phyloP scores from a whole-genome alignment of 2,888 invertebrate genomes.

The Cryptocephalus primarius region DNA sequence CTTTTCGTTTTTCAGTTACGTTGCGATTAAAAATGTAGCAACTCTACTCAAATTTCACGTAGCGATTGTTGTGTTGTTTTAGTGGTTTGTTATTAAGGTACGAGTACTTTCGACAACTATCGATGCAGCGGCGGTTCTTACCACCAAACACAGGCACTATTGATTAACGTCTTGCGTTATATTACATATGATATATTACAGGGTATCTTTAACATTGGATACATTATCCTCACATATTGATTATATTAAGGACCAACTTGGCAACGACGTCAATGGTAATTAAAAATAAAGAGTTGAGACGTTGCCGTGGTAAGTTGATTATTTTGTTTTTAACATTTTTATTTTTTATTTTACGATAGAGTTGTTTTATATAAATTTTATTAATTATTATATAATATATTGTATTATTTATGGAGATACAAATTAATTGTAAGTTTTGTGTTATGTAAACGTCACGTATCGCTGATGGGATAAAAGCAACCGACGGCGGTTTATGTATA shows the following conservation, averaged over 20 bases:
- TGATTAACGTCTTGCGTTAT: constrained; percentile 38
- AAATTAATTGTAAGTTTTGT: constrained; percentile 29
- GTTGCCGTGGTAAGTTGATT: constrained; percentile 33
- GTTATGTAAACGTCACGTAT: constrained; percentile 23
- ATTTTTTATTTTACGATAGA: constrained; percentile 24
- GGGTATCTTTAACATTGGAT: constrained; percentile 40
- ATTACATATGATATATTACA: constrained; percentile 41
- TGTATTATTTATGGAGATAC: constrained; percentile 28
- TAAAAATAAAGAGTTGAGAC: constrained; percentile 21
- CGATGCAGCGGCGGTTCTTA: constrained; percentile 35
- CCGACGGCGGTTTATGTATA: constrained; percentile 31
- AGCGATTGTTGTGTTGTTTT: too few relatives aligned
- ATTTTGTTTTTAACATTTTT: constrained; percentile 24
- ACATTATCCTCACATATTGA: constrained; percentile 39
- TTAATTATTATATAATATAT: constrained; percentile 26
- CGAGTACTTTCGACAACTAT: constrained; percentile 39
- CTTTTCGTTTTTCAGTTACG: too few relatives aligned
- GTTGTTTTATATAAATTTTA: constrained; percentile 33
- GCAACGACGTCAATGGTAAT: constrained; percentile 25
- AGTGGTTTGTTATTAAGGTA: not conserved
- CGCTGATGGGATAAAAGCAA: constrained; percentile 10
- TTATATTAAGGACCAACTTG: constrained; percentile 38
- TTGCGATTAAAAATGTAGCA: too few relatives aligned
- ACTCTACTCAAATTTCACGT: too few relatives aligned
- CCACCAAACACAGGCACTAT: constrained; percentile 40